Percentiles rank a stretch among this genome's conserved stretches.
Evolutionary conservation across 1,140 invertebrate genomes (phyloP).

Genomic region (Spodoptera litura): DNA sequence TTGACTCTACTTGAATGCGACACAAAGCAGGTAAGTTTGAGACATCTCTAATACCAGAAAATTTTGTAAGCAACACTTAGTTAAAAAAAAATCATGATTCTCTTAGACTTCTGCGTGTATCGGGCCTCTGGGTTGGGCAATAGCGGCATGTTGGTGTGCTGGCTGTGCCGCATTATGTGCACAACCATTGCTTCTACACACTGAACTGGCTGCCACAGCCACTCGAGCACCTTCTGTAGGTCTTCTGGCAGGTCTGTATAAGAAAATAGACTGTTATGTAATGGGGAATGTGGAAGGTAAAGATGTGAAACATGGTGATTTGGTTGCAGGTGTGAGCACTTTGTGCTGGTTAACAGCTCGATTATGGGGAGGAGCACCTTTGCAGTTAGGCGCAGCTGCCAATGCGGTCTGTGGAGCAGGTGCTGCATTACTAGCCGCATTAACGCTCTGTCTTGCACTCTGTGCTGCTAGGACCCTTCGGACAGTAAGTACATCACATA

Average conservation of each 20-base stretch:
- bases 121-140: conserved; percentile 71
- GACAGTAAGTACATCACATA: not conserved
- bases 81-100: not conserved
- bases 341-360: conserved; percentile 77
- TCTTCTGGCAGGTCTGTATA: conserved; percentile 67
- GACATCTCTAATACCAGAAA: too few relatives aligned
- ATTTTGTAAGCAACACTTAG: too few relatives aligned
- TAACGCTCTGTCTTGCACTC: conserved; percentile 74
- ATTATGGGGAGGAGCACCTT: conserved; percentile 78
- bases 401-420: conserved; percentile 75
- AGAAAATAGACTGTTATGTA: not conserved
- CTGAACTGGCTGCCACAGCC: conserved; percentile 77
- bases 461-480: conserved; percentile 72
- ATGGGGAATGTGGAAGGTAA: not conserved
- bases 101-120: conserved; percentile 65
- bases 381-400: conserved; percentile 76
- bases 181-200: conserved; percentile 80
- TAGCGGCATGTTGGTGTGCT: conserved; percentile 78
- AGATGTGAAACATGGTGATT: not conserved
- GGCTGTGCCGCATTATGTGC: conserved; percentile 82
- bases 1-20: conserved; percentile 76
- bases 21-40: conserved; percentile 68
- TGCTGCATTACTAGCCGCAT: conserved; percentile 70
- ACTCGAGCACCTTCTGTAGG: conserved; percentile 73
- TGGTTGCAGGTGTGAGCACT: conserved; percentile 75